phyloP scores from a whole-genome alignment of 2,888 invertebrate species.

The Rosalia funebris region DNA sequence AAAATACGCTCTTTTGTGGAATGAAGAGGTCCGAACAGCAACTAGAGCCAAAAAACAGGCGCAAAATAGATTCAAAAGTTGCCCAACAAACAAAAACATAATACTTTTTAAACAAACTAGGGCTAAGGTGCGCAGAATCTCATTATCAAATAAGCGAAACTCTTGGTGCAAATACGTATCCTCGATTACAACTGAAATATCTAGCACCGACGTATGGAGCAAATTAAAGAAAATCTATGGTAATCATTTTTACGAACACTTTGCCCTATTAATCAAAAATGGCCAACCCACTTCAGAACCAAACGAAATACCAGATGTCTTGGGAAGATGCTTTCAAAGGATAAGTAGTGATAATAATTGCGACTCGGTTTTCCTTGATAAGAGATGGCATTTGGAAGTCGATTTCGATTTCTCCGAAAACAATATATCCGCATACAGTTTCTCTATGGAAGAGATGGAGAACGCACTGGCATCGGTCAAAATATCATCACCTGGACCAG shows the following conservation, averaged over 20 bases:
- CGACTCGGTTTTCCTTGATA: background rate
- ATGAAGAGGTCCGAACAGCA: too few relatives aligned
- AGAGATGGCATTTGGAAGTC: background rate
- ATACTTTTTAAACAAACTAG: too few relatives aligned
- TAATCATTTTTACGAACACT: background rate
- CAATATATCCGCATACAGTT: background rate
- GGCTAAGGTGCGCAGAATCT: too few relatives aligned
- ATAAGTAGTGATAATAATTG: background rate
- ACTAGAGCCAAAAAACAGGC: too few relatives aligned
- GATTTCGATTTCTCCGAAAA: background rate
- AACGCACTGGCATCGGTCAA: background rate
- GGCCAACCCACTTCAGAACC: background rate
- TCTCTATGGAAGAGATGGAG: background rate
- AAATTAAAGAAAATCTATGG: background rate
- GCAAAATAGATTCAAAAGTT: too few relatives aligned
- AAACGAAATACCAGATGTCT: background rate
- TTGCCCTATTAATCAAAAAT: background rate
- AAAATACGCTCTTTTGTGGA: too few relatives aligned
- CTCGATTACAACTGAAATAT: background rate
- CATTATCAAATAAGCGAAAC: too few relatives aligned
- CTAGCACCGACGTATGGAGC: background rate
- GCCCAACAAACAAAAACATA: too few relatives aligned
- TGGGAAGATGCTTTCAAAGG: background rate
- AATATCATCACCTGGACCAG: background rate
- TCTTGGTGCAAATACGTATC: too few relatives aligned